A percentile compares a stretch with the other conserved stretches of the same genome.
These are phyloP conservation scores for Calosoma granatense DNA, from an alignment of 1,140 invertebrate species.

Conservation along the genomic window DNA sequence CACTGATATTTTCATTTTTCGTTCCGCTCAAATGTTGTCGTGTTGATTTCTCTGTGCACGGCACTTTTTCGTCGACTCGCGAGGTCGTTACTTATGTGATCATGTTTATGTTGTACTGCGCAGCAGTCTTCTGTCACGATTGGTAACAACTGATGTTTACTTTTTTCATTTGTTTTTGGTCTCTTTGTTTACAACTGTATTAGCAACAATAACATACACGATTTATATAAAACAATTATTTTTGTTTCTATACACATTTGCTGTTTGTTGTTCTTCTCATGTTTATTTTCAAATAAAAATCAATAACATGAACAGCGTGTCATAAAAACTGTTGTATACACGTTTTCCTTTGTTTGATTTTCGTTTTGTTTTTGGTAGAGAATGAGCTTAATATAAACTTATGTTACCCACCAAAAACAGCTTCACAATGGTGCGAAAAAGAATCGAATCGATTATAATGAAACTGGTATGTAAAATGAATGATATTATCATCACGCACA, in stretches of 20 bases:
- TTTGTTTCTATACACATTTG: too few species aligned
- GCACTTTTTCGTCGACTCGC: neutral
- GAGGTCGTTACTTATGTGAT: neutral
- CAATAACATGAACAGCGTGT: neutral
- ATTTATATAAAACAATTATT: too few species aligned
- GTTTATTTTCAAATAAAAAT: neutral
- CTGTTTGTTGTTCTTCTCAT: too few species aligned
- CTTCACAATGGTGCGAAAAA: conserved; percentile 21
- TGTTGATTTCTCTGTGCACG: neutral
- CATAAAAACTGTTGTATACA: neutral
- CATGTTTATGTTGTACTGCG: conserved; percentile 7
- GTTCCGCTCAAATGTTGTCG: neutral
- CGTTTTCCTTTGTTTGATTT: neutral
- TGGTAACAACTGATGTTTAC: conserved; percentile 1
- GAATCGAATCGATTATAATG: conserved; percentile 21
- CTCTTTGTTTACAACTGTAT: neutral
- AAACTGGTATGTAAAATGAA: conserved; percentile 23
- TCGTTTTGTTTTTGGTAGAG: conserved; percentile 12
- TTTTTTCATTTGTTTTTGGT: neutral
- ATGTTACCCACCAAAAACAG: conserved; percentile 8
- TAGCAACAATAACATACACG: conserved; percentile 1
- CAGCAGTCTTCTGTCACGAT: conserved; percentile 2
- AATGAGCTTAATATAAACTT: neutral
- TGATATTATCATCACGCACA: neutral
- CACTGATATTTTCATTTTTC: neutral